Evolutionary conservation across 2,797 vertebrate genomes (phyloP), one percentile per base, ranked within the genome.

Genomic region (Oryzias sinensis): DNA sequence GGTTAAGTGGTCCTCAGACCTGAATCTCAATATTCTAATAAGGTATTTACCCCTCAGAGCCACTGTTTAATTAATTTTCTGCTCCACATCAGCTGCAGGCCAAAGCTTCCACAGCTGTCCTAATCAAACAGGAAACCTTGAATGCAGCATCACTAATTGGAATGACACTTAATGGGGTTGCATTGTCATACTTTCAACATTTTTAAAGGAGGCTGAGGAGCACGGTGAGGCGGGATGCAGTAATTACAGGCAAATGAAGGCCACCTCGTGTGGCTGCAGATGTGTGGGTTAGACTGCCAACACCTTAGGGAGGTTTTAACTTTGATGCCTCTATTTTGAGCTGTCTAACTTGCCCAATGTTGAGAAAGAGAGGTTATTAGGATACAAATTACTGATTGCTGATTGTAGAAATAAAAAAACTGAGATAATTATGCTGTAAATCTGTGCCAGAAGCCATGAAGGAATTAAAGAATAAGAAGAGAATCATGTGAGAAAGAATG

Each of bases 61-160:
- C 51, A 78, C 81, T 88, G 89, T 90, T 85, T 83, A 86, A 90
- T 90, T 69, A 89, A 89, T 92, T 90, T 92, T 88, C 83, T 87
- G 88, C 88, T 89, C 67, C 79, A 67, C 59, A 61, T 90, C 89
- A 79, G 33, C 87, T 1, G 51, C 18, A 37, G 81, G 77, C 68
- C 61, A 72, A 70, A 63, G 72, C 70, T 70, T 82, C 69, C 76
- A 76, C 76, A 77, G 81, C 82, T 85, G 76, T 80, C 77, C 4
- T 75, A 80, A 86, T 87, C 83, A 72, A 72, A 86, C 62, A 68
- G 73, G 72, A 79, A 85, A 72, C 70, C 71, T 80, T 76, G 69
- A 81, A 77, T 82, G 61, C 43, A 79, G 83, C 61, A 51, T 80
- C 53, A 47, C 77, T 68, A 82, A 88, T 88, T 87, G 82, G 83